Percentiles rank a stretch among this genome's conserved stretches.
Conservation (phyloP, 2,113 vertebrate genomes). For the Bos taurus region ARS-UCD2.0 NC_037329.1:128630001-128630500, state of each 20-base stretch:
- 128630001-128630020: not conserved
- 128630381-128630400: not conserved
- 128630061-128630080: not conserved
- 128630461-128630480: not conserved
- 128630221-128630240: not conserved
- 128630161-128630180: not conserved
- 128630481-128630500: not conserved
- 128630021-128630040: not conserved
- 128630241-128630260: not conserved
- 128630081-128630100: not conserved
- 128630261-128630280: not conserved
- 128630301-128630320: not conserved
- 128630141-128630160: not conserved
- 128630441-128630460: not conserved
- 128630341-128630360: not conserved
- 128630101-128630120: not conserved
- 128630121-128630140: not conserved
- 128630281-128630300: not conserved
- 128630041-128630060: slow-evolving; percentile 43
- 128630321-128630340: not conserved
- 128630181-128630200: not conserved
- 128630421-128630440: rapidly evolving
- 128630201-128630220: not conserved
- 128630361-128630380: not conserved
- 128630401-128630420: not conserved